These are phyloP conservation scores for Lepidochrysops patricia DNA, from an alignment of 2,888 invertebrate species.

Conservation along the genomic window DNA sequence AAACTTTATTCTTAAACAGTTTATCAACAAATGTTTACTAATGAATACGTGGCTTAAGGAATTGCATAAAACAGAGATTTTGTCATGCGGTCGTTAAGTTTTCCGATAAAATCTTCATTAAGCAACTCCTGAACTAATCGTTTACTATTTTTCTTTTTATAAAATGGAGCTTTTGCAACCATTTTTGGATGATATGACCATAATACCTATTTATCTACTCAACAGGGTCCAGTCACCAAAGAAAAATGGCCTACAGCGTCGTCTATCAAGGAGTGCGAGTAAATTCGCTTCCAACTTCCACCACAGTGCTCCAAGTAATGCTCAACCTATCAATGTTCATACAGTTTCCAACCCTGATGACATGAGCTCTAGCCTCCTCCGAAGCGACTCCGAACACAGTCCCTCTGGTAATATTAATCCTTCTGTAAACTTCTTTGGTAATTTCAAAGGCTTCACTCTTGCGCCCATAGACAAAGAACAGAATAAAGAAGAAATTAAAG, in stretches of 20 bases:
- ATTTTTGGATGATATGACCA: not conserved
- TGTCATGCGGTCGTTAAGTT: too few species aligned
- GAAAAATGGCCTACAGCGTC: slow-evolving; percentile 58
- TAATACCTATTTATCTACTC: slow-evolving; percentile 12
- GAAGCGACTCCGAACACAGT: slow-evolving; percentile 65
- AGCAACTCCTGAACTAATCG: too few species aligned
- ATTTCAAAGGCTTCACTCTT: slow-evolving; percentile 89
- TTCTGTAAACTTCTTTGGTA: slow-evolving; percentile 83
- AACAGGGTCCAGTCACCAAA: slow-evolving; percentile 62
- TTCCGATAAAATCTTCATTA: too few species aligned
- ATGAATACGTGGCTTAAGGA: too few species aligned
- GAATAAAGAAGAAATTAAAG: slow-evolving; percentile 19
- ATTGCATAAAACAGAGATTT: too few species aligned
- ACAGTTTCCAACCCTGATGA: slow-evolving; percentile 78
- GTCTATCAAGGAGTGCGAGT: slow-evolving; percentile 60
- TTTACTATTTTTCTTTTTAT: too few species aligned
- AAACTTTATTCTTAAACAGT: too few species aligned
- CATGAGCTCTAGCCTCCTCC: slow-evolving; percentile 80
- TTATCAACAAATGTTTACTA: too few species aligned
- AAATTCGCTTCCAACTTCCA: slow-evolving; percentile 66
- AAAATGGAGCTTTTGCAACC: not conserved
- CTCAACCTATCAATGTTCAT: slow-evolving; percentile 59
- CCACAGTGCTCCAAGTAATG: slow-evolving; percentile 44
- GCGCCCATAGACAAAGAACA: slow-evolving; percentile 68
- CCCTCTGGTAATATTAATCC: slow-evolving; percentile 64